Evolutionary conservation across 2,797 vertebrate species (phyloP), one percentile per base, ranked within the genome.

Genomic region (Tympanoctomys barrerae): DNA sequence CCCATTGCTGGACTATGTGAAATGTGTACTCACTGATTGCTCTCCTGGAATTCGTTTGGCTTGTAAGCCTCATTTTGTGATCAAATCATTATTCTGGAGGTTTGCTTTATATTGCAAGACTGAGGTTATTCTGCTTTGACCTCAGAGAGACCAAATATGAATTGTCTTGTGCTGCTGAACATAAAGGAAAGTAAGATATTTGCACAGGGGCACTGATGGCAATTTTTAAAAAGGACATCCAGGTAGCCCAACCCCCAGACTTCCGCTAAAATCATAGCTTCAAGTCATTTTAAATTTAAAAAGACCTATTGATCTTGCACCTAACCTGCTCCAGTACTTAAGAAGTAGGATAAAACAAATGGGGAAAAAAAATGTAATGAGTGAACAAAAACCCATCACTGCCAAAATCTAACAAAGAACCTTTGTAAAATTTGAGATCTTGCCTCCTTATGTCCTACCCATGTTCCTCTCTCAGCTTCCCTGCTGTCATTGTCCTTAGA

Each of bases 1-100:
- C 3, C 0, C 0, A 0, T 18, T 0, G 1, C 22, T 9, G 19
- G 8, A 36, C 24, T 12, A 33, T 36, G 77, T n/a, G 10, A 75
- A 39, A 21, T 1, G 28, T 5, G 0, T 5, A 11, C 10, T 36
- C n/a, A 1, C 1, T 7, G 33, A 62, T 21, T 7, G 4, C 19
- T 31, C 77, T 77, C 33, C 64, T 13, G 3, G 73, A 22, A 5
- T 77, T 42, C 70, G 52, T 71, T 62, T 61, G 52, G 14, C 71
- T 52, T 2, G 10, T 12, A 0, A 4, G 24, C n/a, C 21, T 92
- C 90, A 14, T 54, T 64, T 75, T 42, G n/a, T 2, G 1, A 64
- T 39, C 33, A 92, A 24, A 3, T 31, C 33, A 14, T 89, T 83
- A 52, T 52, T 73, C 54, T 54, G 75, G 36, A 70, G 39, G 16